A percentile compares a stretch with the other conserved stretches of the same genome.
Evolutionary conservation across 2,113 vertebrate species (phyloP).

Genomic region (Mastomys natalensis): DNA sequence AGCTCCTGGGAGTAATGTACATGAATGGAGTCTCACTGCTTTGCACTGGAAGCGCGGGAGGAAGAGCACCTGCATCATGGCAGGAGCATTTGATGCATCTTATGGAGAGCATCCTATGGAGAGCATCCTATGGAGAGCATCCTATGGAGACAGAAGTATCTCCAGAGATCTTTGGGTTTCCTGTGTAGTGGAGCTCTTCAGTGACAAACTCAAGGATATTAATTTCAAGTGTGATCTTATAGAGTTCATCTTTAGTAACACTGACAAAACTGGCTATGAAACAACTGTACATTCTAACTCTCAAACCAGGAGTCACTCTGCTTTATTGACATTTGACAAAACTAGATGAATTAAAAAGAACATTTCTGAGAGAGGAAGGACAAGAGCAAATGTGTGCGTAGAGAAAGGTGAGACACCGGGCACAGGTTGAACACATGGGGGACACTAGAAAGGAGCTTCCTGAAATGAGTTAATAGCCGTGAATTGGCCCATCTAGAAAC

Average conservation of each 20-base stretch:
- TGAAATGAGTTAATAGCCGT: neutral
- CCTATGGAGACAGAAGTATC: fast-evolving
- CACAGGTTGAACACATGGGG: neutral
- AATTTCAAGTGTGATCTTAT: neutral
- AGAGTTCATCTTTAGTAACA: neutral
- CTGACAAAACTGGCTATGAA: neutral
- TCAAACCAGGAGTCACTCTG: neutral
- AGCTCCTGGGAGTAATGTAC: neutral
- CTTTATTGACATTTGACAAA: neutral
- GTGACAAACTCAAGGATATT: neutral
- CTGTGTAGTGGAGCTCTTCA: neutral
- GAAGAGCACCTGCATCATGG: neutral
- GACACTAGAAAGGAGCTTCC: neutral
- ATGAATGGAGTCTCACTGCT: neutral
- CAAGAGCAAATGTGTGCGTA: neutral
- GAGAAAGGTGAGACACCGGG: neutral
- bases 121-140: neutral
- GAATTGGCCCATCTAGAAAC: neutral
- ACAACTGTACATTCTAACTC: neutral
- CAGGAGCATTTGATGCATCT: neutral
- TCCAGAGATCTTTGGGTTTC: neutral
- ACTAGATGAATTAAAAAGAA: neutral
- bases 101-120: neutral
- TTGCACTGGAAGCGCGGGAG: neutral
- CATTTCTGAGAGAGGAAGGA: neutral